Evolutionary conservation across 2,113 vertebrate species (phyloP).

Genomic region (Ancistrus triradiatus): DNA sequence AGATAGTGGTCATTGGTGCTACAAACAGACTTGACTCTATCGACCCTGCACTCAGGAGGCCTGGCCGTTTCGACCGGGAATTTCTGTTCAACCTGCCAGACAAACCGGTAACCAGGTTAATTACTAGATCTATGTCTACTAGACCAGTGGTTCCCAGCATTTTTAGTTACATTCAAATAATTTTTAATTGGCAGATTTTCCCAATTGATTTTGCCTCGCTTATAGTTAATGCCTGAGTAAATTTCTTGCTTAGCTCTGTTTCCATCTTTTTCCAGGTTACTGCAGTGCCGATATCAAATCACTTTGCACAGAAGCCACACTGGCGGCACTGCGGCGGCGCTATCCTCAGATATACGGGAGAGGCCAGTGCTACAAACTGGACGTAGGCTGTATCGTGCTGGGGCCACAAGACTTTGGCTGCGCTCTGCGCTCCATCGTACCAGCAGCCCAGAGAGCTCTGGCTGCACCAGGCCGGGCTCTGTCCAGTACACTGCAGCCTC

Average conservation of each 20-base stretch:
- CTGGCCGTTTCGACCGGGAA: slow-evolving; percentile 98
- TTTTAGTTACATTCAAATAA: no score
- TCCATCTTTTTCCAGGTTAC: slow-evolving; percentile 89
- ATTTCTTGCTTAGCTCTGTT: no score
- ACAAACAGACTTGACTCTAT: slow-evolving; percentile 99
- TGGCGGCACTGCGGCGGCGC: slow-evolving; percentile 88
- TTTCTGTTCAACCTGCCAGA: slow-evolving; percentile 97
- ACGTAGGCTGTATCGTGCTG: slow-evolving; percentile 88
- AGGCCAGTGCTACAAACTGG: slow-evolving; percentile 90
- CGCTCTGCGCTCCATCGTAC: slow-evolving; percentile 91
- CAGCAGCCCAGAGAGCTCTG: slow-evolving; percentile 90
- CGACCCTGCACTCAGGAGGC: slow-evolving; percentile 98
- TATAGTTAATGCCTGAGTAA: no score
- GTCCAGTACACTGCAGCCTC: slow-evolving; percentile 81
- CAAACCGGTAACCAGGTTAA: slow-evolving; percentile 76
- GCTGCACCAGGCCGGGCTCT: slow-evolving; percentile 87
- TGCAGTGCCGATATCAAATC: slow-evolving; percentile 98
- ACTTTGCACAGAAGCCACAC: slow-evolving; percentile 97
- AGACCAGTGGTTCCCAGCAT: no score
- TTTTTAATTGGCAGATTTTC: no score
- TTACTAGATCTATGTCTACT: neutral
- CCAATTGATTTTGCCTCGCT: no score
- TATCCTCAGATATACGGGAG: slow-evolving; percentile 97
- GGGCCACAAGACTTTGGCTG: slow-evolving; percentile 87
- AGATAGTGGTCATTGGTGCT: slow-evolving; percentile 99